Percentiles rank a stretch among this genome's conserved stretches.
phyloP scores from a whole-genome alignment of 2,113 vertebrate species.

The Callionymus lyra region DNA sequence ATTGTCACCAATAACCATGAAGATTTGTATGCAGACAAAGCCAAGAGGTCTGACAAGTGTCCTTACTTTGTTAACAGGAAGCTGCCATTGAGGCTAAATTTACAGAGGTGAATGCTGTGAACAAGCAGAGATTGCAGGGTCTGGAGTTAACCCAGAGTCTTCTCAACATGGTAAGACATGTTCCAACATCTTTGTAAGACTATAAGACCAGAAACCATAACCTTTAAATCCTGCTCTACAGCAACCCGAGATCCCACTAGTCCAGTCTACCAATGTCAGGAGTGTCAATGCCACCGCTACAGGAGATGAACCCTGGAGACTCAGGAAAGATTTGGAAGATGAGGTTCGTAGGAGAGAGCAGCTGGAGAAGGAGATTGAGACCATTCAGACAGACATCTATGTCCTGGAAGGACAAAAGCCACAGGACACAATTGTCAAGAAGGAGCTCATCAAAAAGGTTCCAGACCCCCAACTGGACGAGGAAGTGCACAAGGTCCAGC shows the following conservation, averaged over 20 bases:
- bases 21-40: too few relatives aligned
- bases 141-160: constrained; percentile 85
- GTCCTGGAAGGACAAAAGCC: constrained; percentile 80
- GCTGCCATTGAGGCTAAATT: constrained; percentile 80
- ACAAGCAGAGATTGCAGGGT: constrained; percentile 81
- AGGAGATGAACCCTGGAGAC: constrained; percentile 75
- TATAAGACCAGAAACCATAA: neutral
- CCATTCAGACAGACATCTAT: constrained; percentile 79
- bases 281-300: constrained; percentile 45
- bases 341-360: constrained; percentile 81
- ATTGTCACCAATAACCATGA: too few relatives aligned
- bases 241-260: constrained; percentile 73
- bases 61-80: constrained; percentile 74
- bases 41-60: too few relatives aligned
- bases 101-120: constrained; percentile 83
- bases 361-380: constrained; percentile 78
- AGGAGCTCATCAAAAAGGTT: constrained; percentile 84
- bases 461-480: constrained; percentile 86
- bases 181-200: neutral
- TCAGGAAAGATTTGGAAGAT: constrained; percentile 83
- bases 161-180: constrained; percentile 77
- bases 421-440: constrained; percentile 80
- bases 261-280: constrained; percentile 55
- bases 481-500: constrained; percentile 77
- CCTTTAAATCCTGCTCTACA: constrained; percentile 30